Conservation (phyloP, 2,888 invertebrate genomes). For the Mylabris sibirica region DNA sequence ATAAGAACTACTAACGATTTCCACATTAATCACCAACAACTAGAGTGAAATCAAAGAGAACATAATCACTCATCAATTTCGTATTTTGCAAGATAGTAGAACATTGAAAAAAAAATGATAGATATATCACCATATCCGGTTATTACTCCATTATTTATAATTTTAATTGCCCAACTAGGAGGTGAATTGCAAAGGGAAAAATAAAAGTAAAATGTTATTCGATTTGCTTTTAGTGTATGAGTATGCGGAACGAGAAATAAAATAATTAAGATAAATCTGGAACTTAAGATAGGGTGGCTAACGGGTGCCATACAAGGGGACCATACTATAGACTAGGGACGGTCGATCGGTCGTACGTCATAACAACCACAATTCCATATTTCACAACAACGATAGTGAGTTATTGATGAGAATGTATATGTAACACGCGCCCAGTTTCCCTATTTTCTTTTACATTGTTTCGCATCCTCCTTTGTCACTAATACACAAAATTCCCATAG, state of each 20-base stretch:
- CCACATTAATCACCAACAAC: slow-evolving; percentile 31
- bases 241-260: slow-evolving; percentile 19
- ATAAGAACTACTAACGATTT: slow-evolving; percentile 30
- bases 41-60: slow-evolving; percentile 21
- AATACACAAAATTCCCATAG: slow-evolving; percentile 46
- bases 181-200: background rate
- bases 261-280: slow-evolving; percentile 42
- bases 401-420: slow-evolving; percentile 54
- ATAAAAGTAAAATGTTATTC: background rate
- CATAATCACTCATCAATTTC: slow-evolving; percentile 33
- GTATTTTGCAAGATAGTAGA: slow-evolving; percentile 26
- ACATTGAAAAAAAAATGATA: slow-evolving; percentile 16
- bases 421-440: slow-evolving; percentile 47
- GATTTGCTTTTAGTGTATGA: slow-evolving; percentile 13
- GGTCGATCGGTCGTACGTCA: slow-evolving; percentile 46
- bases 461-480: slow-evolving; percentile 50
- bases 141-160: background rate
- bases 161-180: slow-evolving; percentile 3
- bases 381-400: slow-evolving; percentile 54
- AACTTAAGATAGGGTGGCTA: slow-evolving; percentile 30
- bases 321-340: slow-evolving; percentile 33
- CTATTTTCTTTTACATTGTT: slow-evolving; percentile 45
- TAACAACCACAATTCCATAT: slow-evolving; percentile 53
- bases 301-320: slow-evolving; percentile 33
- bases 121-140: slow-evolving; percentile 5